Percentiles rank a stretch among this genome's conserved stretches.
These are phyloP conservation scores for Desmodus rotundus DNA, from an alignment of 2,113 vertebrate genomes.

Conservation along the genomic window DNA sequence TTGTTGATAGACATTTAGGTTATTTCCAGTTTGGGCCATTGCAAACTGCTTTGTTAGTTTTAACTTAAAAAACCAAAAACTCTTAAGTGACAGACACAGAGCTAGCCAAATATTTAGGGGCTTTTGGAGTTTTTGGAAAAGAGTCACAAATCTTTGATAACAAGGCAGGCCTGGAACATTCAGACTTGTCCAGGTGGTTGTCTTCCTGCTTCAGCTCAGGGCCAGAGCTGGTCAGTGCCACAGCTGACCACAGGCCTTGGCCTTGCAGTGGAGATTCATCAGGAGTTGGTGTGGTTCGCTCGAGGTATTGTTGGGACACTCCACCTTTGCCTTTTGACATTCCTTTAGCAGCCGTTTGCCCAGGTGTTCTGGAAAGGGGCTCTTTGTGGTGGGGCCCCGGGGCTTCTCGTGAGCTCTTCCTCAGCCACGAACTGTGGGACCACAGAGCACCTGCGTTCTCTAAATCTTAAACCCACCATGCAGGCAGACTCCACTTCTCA, in stretches of 20 bases:
- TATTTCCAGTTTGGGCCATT: not conserved
- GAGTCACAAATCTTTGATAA: not conserved
- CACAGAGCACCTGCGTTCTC: not conserved
- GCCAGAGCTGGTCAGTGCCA: not conserved
- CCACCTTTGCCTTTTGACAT: not conserved
- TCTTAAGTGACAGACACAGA: not conserved
- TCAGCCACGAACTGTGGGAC: too few relatives aligned
- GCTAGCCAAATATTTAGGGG: not conserved
- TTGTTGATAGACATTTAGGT: not conserved
- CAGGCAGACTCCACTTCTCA: not conserved
- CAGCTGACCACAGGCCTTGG: not conserved
- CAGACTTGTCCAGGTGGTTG: not conserved
- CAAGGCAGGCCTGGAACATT: not conserved
- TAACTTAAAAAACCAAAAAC: not conserved
- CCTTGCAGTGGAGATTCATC: fast-evolving
- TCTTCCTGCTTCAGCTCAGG: not conserved
- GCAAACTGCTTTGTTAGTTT: not conserved
- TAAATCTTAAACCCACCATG: not conserved
- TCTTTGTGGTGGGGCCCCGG: not conserved
- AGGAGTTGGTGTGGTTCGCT: not conserved
- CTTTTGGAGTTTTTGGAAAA: not conserved
- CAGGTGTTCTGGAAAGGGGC: not conserved
- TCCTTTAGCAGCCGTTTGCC: not conserved
- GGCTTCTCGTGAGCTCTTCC: not conserved
- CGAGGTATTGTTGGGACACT: too few relatives aligned